Base-by-base conservation (phyloP, 2,113 vertebrate species). In the Sinocyclocheilus maitianheensis region DNA sequence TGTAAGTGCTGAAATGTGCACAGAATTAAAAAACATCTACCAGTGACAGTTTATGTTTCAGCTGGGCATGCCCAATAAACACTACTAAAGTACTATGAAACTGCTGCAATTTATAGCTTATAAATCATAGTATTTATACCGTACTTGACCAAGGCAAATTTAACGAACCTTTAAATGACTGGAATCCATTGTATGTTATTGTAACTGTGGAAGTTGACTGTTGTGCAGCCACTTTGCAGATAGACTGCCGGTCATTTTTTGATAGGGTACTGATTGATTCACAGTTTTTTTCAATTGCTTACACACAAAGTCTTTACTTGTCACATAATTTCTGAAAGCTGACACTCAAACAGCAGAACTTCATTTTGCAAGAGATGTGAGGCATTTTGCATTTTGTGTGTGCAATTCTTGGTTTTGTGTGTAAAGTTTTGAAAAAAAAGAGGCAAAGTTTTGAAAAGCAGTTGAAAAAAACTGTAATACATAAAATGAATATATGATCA, bases 151-250 rank as follows among this genome's bases (percentile, higher is more conserved):
- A 24, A 14, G 58, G 75, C 67, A 5, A 72, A 55, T 65, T 83
- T 84, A 88, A 88, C 20, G 67, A 78, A 69, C 65, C 87, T 46
- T 84, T 88, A 55, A 53, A 86, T 81, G 85, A 65, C 76, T 34
- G 22, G 48, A 78, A 86, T 58, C 55, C 79, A 60, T 84, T 86
- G 51, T 14, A 10, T 7, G 12, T 30, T 53, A 20, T 53, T 85
- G 51, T 43, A 62, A 77, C 81, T 51, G 69, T 63, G 46, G 24
- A 26, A 62, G 53, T 62, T 60, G 2, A 62, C 26, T 37, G 48
- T 78, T n/a, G 55, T 62, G 55, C 77, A 62, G n/a, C 30, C 34
- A 5, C 13, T 63, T 63, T 24, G 11, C 22, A 63, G 37, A 60
- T 63, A 20, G 58, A 43, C 55, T 18, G 6, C 30, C 0, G 3